Base-by-base conservation (phyloP, 2,888 invertebrate genomes). In the Byasa hedistus region DNA sequence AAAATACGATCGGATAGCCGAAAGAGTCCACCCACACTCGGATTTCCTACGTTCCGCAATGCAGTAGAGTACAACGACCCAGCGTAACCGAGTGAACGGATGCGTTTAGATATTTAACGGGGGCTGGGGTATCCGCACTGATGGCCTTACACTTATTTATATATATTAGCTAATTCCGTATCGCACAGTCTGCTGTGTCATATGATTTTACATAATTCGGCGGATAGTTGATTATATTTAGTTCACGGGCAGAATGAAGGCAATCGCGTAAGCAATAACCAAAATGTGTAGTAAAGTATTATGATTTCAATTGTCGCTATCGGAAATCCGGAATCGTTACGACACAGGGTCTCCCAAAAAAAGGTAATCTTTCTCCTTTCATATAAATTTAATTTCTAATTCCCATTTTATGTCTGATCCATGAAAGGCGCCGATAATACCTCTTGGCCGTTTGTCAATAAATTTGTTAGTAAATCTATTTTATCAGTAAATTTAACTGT, bases 51-150 rank as follows among this genome's bases (percentile, higher is more conserved):
- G 60, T 67, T 67, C 67, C 67, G 67, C 64, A 64, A 67, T 67
- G 67, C 67, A 64, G 67, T 24, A 44, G 64, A 52, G 67, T 67
- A 64, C 67, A 64, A 57, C 64, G 67, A 67, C 67, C 67, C 57
- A 64, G 21, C 52, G 44, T 44, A 44, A 48, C 52, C n/a, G 57
- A 57, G 57, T 52, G 62, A 55, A 63, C 66, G 63, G 63, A 66
- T 59, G 63, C 63, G 58, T 58, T 66, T 63, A 62, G 62, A 63
- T 66, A 65, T 65, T 57, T 60, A 65, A 60, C 65, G n/a, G 60
- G 55, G 59, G 55, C 65, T 60, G 60, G 55, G 59, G 59, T 65
- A 60, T 65, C 65, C 65, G 64, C 44, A 58, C 39, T 55, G 64
- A 44, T 36, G 23, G 44, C 39, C 58, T 60, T 61, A 52, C 12